Conservation (phyloP, 2,797 vertebrate genomes). For the Hylomyscus alleni region DNA sequence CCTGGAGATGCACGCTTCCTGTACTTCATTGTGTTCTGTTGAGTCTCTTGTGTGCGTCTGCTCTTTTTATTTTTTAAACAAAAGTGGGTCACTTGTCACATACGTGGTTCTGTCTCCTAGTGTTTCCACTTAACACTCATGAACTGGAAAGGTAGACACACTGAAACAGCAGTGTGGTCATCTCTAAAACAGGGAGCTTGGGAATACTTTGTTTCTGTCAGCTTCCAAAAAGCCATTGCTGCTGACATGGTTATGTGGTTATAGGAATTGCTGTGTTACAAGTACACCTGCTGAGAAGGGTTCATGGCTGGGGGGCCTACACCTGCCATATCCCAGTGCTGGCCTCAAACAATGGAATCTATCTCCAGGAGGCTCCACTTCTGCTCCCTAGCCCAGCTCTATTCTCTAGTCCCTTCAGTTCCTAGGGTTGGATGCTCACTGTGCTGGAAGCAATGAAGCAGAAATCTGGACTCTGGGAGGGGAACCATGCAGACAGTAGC, state of each 20-base stretch:
- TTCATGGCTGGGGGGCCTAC: too few relatives aligned
- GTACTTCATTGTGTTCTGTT: conserved; percentile 54
- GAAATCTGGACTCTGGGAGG: background rate
- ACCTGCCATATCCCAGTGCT: background rate
- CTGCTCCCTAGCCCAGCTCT: background rate
- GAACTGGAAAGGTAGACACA: accelerated
- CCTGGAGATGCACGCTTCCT: background rate
- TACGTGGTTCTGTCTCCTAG: background rate
- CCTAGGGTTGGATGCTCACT: background rate
- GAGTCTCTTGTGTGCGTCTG: conserved; percentile 66
- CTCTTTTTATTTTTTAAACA: conserved; percentile 17
- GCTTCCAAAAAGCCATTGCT: background rate
- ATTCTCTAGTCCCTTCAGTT: background rate
- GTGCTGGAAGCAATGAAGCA: background rate
- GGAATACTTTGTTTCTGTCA: background rate
- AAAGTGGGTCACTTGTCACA: conserved; percentile 22
- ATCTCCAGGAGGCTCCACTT: background rate
- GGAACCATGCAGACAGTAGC: background rate
- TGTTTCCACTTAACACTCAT: background rate
- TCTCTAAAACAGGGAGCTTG: background rate
- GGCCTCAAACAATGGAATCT: background rate
- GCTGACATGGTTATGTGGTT: too few relatives aligned
- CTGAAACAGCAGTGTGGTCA: background rate
- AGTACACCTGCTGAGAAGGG: background rate
- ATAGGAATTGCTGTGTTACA: background rate